Evolutionary conservation across 2,797 vertebrate species (phyloP), one percentile per base, ranked within the genome.

Genomic region (Salmo trutta): DNA sequence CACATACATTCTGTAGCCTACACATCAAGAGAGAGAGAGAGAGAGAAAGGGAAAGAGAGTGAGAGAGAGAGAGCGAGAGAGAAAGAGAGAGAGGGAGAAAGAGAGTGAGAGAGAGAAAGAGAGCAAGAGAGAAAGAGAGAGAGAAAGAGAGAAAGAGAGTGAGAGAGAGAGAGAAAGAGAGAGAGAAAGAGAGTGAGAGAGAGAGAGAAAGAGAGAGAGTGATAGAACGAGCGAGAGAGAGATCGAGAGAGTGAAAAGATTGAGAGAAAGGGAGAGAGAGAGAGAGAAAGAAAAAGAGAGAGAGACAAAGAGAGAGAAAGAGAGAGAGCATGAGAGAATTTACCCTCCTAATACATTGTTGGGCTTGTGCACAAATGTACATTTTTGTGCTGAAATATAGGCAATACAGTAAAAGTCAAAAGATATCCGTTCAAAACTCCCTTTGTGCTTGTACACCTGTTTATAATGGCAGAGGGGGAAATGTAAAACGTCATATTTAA

Each of bases 381-480:
- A 47, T 47, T 47, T 12, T 3, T 21, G 73, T 33, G 31, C 66
- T 16, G 5, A 21, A 71, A 71, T 47, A 47, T 17, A 69, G 12
- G 24, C 12, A 29, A 67, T 10, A 19, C 36, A 33, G 68, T 41
- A 16, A 69, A 17, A 7, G 33, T 56, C 24, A 15, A 52, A 31
- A 27, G 73, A 74, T 84, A 82, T 82, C 79, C 75, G 73, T 75
- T 76, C 24, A 75, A 54, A 73, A 19, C 74, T 78, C 67, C 73
- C 31, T 66, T 12, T 31, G 36, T 56, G 36, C 36, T 74, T 81
- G 75, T 82, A 77, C 76, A 27, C 81, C 84, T 87, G 87, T 90
- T 88, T 88, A 85, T 90, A 90, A 77, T 85, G 83, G 69, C 81
- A 77, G 77, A 47, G 56, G 83, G 81, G 81, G 64, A 75, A 81